Evolutionary conservation across 2,113 vertebrate species (phyloP).

Genomic region (Falco punctatus): DNA sequence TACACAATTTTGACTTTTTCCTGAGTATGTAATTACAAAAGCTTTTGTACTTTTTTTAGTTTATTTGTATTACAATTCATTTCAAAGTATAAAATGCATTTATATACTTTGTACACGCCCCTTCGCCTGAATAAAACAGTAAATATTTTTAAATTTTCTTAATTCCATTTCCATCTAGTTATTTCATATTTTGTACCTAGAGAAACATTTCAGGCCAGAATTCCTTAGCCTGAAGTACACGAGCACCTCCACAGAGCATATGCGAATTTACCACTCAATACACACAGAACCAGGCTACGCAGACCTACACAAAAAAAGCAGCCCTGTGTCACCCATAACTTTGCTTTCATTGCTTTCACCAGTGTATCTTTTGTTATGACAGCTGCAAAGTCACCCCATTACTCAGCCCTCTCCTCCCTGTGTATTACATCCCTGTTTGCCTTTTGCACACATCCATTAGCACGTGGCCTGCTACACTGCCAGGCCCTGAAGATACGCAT

Average conservation of each 20-base stretch:
- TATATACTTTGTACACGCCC: neutral
- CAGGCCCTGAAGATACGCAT: neutral
- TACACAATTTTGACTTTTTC: neutral
- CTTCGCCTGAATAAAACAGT: neutral
- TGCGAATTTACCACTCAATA: neutral
- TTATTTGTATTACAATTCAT: neutral
- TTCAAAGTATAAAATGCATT: neutral
- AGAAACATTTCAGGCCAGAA: neutral
- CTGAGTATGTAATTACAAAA: neutral
- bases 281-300: rapidly evolving
- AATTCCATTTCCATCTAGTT: neutral
- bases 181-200: neutral
- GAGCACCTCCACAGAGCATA: neutral
- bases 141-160: neutral
- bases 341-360: neutral
- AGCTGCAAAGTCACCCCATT: slow-evolving; percentile 35
- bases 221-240: neutral
- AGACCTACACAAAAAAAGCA: neutral
- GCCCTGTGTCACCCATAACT: neutral
- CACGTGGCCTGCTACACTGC: neutral
- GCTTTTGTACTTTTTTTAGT: too few relatives aligned
- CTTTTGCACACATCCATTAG: neutral
- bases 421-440: neutral
- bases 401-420: slow-evolving; percentile 16
- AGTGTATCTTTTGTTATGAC: slow-evolving; percentile 32